These are phyloP conservation scores for Ruditapes philippinarum DNA, from an alignment of 1,140 invertebrate species.

Conservation along the genomic window DNA sequence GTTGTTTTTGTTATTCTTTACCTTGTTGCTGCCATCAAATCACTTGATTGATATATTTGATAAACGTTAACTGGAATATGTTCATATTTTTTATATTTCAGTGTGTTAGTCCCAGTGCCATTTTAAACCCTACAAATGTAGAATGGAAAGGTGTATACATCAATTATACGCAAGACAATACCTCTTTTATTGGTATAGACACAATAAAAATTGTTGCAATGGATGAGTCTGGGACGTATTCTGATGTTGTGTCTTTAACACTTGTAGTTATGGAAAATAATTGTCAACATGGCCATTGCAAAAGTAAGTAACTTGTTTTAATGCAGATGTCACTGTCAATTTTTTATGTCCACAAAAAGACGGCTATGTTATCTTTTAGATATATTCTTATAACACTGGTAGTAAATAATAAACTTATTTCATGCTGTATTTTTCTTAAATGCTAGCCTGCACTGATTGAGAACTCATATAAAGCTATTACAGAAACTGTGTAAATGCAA, in stretches of 20 bases:
- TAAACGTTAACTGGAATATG: too few relatives aligned
- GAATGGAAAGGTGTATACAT: not conserved
- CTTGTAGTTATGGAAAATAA: constrained; percentile 2
- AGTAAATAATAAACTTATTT: too few relatives aligned
- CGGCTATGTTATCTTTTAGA: too few relatives aligned
- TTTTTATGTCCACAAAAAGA: too few relatives aligned
- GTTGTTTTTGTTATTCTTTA: not conserved
- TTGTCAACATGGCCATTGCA: constrained; percentile 38
- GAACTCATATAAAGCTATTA: too few relatives aligned
- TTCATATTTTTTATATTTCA: not conserved
- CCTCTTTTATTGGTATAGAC: constrained; percentile 18
- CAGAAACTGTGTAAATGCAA: too few relatives aligned
- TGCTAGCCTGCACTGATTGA: too few relatives aligned
- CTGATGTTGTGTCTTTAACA: constrained; percentile 34
- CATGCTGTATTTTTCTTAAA: too few relatives aligned
- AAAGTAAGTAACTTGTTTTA: constrained; percentile 42
- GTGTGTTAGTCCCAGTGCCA: not conserved
- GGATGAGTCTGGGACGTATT: constrained; percentile 15
- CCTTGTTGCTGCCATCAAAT: not conserved
- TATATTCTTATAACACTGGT: too few relatives aligned
- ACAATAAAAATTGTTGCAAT: constrained; percentile 37
- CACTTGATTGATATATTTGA: not conserved
- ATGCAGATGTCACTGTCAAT: too few relatives aligned
- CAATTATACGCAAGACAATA: not conserved
- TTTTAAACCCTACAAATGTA: not conserved